Evolutionary conservation across 2,113 vertebrate species (phyloP), one percentile per base, ranked within the genome.

Genomic region (Dipodomys ordii): DNA sequence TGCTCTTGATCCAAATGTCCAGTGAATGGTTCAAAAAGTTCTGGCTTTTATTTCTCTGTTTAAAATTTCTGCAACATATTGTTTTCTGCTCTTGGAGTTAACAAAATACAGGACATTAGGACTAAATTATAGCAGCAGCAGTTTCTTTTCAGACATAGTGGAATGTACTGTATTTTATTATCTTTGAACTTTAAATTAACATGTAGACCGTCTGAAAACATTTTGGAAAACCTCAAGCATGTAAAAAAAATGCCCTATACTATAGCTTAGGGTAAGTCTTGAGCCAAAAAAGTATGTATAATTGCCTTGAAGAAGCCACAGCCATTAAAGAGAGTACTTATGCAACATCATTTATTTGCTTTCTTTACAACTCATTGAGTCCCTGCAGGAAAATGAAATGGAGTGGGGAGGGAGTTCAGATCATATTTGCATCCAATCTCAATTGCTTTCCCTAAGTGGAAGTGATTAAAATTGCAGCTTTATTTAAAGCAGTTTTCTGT

Each of bases 171-270:
- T 18, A 69, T 69, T 73, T 94, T 87, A 53, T 4, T 53, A 67
- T 88, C 25, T 89, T 76, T 93, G 49, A 92, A 80, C 28, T 64
- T 25, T 67, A 39, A 85, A 49, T 90, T 92, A 30, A 74, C 77
- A 25, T 46, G 67, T 25, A 27, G 11, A 19, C 30, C 10, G 69
- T 30, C 49, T 44, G 13, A 62, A 94, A 84, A 32, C 6, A 62
- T 30, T 20, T 64, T 64, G 23, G n/a, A 78, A 73, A 77, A 79
- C 4, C 74, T 57, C 35, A 53, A 44, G 27, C 35, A 60, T 68
- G 28, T n/a, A 28, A 32, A 35, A 83, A 72, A 83, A 39, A 69
- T 23, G 46, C 19, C 30, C 8, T 15, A 30, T 44, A 6, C 20
- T 6, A 7, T 2, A 49, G 76, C 0, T 19, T 16, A 39, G 39